Percentiles rank a stretch among this genome's conserved stretches.
phyloP scores from a whole-genome alignment of 2,797 vertebrate genomes.

The Meriones psammophilus region DNA sequence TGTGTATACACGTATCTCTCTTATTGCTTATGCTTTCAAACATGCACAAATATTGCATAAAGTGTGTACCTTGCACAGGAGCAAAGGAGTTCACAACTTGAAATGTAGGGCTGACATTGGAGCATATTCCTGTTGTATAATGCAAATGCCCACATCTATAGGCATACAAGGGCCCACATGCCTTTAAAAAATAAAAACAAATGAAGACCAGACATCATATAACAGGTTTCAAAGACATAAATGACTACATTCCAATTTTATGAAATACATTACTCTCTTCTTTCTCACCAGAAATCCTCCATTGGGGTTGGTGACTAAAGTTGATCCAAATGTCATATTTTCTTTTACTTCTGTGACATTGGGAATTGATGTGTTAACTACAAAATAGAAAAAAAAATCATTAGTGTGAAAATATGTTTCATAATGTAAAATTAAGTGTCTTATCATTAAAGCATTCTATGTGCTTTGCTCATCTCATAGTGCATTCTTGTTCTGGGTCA shows the following conservation, averaged over 20 bases:
- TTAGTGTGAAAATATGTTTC: constrained; percentile 74
- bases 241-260: background rate
- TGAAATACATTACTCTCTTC: constrained; percentile 54
- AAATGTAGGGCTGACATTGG: constrained; percentile 96
- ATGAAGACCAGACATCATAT: constrained; percentile 6
- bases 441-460: constrained; percentile 72
- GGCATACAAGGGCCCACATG: constrained; percentile 98
- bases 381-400: constrained; percentile 85
- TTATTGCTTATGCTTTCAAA: constrained; percentile 70
- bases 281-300: constrained; percentile 98
- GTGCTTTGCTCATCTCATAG: constrained; percentile 78
- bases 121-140: constrained; percentile 97
- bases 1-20: constrained; percentile 86
- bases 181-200: constrained; percentile 88
- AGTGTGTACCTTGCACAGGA: constrained; percentile 91
- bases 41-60: constrained; percentile 67
- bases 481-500: constrained; percentile 70
- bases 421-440: constrained; percentile 79
- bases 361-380: constrained; percentile 95
- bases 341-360: constrained; percentile 96
- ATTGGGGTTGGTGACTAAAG: constrained; percentile 95
- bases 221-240: constrained; percentile 5
- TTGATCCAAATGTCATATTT: constrained; percentile 99
- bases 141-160: constrained; percentile 96
- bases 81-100: constrained; percentile 94